These are phyloP conservation scores for Eidolon dupreanum DNA, from an alignment of 2,797 vertebrate genomes.

Conservation along the genomic window DNA sequence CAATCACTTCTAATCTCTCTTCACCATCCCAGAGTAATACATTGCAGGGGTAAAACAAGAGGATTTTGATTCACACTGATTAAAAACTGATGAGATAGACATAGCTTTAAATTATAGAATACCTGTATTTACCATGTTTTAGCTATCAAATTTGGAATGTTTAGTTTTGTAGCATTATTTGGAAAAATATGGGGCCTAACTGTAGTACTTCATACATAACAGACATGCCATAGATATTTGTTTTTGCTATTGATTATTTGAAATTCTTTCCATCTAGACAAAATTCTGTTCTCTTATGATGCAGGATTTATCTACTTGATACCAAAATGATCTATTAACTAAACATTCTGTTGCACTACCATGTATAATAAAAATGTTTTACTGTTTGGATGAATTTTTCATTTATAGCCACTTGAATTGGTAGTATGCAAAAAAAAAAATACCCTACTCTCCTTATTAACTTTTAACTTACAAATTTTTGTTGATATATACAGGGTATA, in stretches of 20 bases:
- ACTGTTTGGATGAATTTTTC: conserved; percentile 28
- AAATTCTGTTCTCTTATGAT: conserved; percentile 35
- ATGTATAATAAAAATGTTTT: conserved; percentile 37
- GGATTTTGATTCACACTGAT: background rate
- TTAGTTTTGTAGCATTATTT: conserved; percentile 36
- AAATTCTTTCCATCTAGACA: conserved; percentile 30
- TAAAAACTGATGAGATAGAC: background rate
- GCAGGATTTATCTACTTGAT: background rate
- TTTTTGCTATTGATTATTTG: conserved; percentile 23
- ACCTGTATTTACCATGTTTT: background rate
- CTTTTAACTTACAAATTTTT: conserved; percentile 36
- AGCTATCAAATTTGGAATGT: background rate
- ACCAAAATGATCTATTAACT: conserved; percentile 25
- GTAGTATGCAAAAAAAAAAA: background rate
- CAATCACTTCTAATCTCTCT: background rate
- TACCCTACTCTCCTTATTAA: background rate
- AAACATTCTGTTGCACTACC: background rate
- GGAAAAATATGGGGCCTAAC: background rate
- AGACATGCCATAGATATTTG: background rate
- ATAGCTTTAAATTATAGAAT: background rate
- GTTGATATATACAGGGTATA: background rate
- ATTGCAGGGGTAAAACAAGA: background rate
- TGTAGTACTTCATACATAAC: background rate
- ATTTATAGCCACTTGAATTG: conserved; percentile 47
- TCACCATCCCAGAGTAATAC: background rate